Evolutionary conservation across 2,888 invertebrate species (phyloP).

Genomic region (Euspilapteryx auroguttella): DNA sequence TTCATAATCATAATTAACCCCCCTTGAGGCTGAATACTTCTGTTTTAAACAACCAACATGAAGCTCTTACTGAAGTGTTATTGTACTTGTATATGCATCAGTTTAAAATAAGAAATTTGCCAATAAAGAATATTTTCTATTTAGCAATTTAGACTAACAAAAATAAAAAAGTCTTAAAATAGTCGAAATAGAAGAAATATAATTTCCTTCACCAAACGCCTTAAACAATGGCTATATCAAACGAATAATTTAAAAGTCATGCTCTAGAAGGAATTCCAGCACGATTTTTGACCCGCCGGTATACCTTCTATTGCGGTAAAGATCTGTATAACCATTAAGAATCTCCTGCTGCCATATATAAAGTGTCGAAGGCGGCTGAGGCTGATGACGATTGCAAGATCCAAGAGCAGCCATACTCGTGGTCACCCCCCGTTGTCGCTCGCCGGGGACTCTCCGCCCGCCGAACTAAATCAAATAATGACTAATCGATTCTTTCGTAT

Average conservation of each 20-base stretch:
- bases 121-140: no score
- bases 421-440: slow-evolving; percentile 44
- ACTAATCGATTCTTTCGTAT: slow-evolving; percentile 58
- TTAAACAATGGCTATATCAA: no score
- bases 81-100: no score
- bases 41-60: slow-evolving; percentile 26
- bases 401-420: slow-evolving; percentile 33
- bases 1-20: slow-evolving; percentile 61
- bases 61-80: no score
- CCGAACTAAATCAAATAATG: slow-evolving; percentile 62
- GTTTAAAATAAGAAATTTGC: no score
- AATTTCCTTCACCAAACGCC: no score
- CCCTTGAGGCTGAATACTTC: slow-evolving; percentile 56
- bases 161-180: no score
- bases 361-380: slow-evolving; percentile 53
- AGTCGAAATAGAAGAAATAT: no score
- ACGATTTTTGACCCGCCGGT: slow-evolving; percentile 2
- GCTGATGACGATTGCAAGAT: slow-evolving; percentile 32
- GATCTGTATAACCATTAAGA: slow-evolving; percentile 19
- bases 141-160: no score
- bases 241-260: slow-evolving; percentile 4
- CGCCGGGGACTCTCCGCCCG: slow-evolving; percentile 42
- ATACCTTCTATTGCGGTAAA: slow-evolving; percentile 7
- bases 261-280: background rate
- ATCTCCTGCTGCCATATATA: slow-evolving; percentile 31